A percentile compares a stretch with the other conserved stretches of the same genome.
These are phyloP conservation scores for Athripsodes cinereus DNA, from an alignment of 2,888 invertebrate genomes.

Conservation along the genomic window DNA sequence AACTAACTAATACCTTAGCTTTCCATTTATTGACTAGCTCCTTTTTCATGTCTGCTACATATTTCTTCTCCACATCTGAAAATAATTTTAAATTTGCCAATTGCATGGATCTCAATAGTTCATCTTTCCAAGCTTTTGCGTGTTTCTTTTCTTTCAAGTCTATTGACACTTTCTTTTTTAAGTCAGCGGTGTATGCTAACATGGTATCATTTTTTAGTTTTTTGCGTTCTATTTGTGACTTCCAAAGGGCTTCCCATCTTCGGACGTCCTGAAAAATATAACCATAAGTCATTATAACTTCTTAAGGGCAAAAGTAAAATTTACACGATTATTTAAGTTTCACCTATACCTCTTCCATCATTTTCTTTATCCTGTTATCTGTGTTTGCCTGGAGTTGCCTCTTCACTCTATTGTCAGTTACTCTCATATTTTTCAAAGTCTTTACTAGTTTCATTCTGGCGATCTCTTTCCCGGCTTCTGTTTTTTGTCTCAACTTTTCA, in stretches of 20 bases:
- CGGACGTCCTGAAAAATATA: background rate
- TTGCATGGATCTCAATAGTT: conserved; percentile 8
- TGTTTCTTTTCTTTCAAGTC: conserved; percentile 6
- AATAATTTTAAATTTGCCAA: conserved; percentile 11
- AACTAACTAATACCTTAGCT: conserved; percentile 9
- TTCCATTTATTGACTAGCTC: conserved; percentile 5
- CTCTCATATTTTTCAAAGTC: conserved; percentile 18
- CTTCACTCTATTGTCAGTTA: conserved; percentile 40
- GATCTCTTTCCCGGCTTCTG: conserved; percentile 18
- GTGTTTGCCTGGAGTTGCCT: conserved; percentile 39
- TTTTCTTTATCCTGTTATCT: conserved; percentile 37
- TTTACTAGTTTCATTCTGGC: conserved; percentile 18
- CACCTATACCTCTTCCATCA: conserved; percentile 15
- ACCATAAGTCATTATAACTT: background rate
- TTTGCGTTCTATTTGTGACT: conserved; percentile 7
- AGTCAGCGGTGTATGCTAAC: conserved; percentile 3
- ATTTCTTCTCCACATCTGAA: conserved; percentile 8
- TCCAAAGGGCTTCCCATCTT: conserved; percentile 6
- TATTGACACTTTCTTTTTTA: background rate
- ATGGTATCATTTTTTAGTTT: conserved; percentile 8
- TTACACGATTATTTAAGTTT: background rate
- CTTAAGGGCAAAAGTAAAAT: background rate
- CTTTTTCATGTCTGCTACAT: conserved; percentile 7
- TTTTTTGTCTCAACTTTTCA: conserved; percentile 7
- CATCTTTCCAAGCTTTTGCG: conserved; percentile 8